Base-by-base conservation (phyloP, 2,113 vertebrate genomes). In the Actenoides lindsayi region DNA sequence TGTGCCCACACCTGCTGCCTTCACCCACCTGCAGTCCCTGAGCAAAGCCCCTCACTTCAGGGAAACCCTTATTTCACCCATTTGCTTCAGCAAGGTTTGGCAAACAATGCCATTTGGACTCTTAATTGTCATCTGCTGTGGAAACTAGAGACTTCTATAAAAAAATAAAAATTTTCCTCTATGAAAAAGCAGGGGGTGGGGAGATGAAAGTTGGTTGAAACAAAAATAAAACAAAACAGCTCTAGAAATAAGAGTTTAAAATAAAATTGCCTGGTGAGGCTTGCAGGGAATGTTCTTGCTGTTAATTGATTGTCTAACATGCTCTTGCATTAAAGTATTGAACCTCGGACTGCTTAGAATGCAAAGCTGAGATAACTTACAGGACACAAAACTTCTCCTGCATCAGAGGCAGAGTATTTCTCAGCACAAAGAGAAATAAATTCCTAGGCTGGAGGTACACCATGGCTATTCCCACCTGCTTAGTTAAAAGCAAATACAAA, bases 21-120 rank as follows among this genome's bases (percentile, higher is more conserved):
- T 13, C 30, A 1, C 1, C n/a, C 57, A 2, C 10, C 48, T 4
- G 57, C 20, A 4, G 41, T 2, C n/a, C 1, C 17, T 6, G 16
- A 46, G 20, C 39, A 2, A 11, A 5, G 31, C 3, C 54, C 30
- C 18, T 1, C 8, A 7, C 30, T 16, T 1, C 67, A 6, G 13
- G 27, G 46, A 5, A 21, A 27, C 27, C 33, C 28, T 11, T 16
- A 0, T 13, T 3, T 16, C 51, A 8, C 44, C 77, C 11, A 0
- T 27, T 6, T 3, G 16, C 19, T 48, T 42, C 64, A 28, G 27
- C 65, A 3, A 35, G 28, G 23, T 48, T 44, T 6, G 42, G 73
- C 78, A 7, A 15, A 9, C 39, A 6, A 1, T 7, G 30, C 69
- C n/a, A 2, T 21, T 33, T 6, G 50, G 57, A 4, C 13, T 54